A percentile compares a stretch with the other conserved stretches of the same genome.
Conservation (phyloP, 2,888 invertebrate genomes). For the Drosophila ezoana region DNA sequence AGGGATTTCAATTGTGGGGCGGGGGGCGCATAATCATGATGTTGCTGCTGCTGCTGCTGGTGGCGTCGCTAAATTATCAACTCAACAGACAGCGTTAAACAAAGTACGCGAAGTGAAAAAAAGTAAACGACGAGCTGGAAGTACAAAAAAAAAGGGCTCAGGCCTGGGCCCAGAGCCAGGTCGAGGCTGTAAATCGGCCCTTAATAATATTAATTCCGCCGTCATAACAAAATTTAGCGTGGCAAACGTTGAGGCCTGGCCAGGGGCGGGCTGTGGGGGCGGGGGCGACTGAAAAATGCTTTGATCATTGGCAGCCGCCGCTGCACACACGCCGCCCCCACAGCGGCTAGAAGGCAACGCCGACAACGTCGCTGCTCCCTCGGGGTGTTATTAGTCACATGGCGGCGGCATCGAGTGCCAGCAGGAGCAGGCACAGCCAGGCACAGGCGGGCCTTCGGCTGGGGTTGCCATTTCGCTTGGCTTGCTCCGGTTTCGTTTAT, state of each 20-base stretch:
- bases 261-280: background rate
- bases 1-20: background rate
- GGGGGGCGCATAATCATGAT: conserved; percentile 53
- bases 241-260: conserved; percentile 18
- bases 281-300: conserved; percentile 60
- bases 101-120: conserved; percentile 4
- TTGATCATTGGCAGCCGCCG: conserved; percentile 72
- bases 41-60: conserved; percentile 34
- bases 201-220: conserved; percentile 80
- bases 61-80: conserved; percentile 75
- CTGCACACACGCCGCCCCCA: conserved; percentile 12
- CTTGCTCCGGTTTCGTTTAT: conserved; percentile 53
- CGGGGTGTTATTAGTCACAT: conserved; percentile 83
- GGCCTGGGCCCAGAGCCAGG: conserved; percentile 11
- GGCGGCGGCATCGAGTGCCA: conserved; percentile 47
- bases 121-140: conserved; percentile 9
- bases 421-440: conserved; percentile 6
- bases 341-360: conserved; percentile 26
- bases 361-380: conserved; percentile 59
- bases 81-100: conserved; percentile 49
- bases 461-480: conserved; percentile 56
- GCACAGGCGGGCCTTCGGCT: conserved; percentile 6
- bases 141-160: conserved; percentile 30
- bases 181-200: conserved; percentile 67
- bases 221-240: conserved; percentile 74